Evolutionary conservation across 37 sponge, comb jelly and placozoan species (phyloP).

Genomic region (Theonella swinhoei): DNA sequence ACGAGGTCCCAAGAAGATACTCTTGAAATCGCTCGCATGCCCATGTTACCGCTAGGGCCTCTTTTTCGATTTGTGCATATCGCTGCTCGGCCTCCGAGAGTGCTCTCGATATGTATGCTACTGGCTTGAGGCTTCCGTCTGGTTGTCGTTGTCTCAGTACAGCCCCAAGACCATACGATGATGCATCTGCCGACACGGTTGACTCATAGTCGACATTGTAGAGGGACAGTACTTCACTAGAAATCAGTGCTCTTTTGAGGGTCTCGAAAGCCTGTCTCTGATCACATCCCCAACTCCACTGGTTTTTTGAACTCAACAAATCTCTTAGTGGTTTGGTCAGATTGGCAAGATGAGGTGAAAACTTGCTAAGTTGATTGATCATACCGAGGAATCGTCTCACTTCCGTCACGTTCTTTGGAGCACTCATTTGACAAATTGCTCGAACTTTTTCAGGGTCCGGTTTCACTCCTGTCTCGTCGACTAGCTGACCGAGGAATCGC

Average conservation of each 20-base stretch:
- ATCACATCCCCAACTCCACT: slow-evolving; percentile 21
- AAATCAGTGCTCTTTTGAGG: slow-evolving; percentile 13
- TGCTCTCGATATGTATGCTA: slow-evolving; percentile 8
- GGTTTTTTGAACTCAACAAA: neutral
- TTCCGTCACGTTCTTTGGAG: slow-evolving; percentile 6
- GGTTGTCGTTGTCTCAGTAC: slow-evolving; percentile 6
- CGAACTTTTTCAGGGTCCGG: slow-evolving; percentile 17
- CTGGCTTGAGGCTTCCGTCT: slow-evolving; percentile 10
- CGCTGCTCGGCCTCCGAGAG: slow-evolving; percentile 30
- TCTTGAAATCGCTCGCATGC: slow-evolving; percentile 30
- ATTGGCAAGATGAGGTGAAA: slow-evolving; percentile 12
- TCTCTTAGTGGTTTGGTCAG: slow-evolving; percentile 20
- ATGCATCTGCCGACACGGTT: slow-evolving; percentile 24
- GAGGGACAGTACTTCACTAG: neutral
- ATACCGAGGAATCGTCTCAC: slow-evolving; percentile 35
- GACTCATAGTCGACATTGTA: neutral
- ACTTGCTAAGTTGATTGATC: slow-evolving; percentile 32
- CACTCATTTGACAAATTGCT: slow-evolving; percentile 5
- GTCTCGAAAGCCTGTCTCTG: slow-evolving; percentile 3
- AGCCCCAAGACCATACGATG: slow-evolving; percentile 21
- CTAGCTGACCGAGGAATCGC: slow-evolving; percentile 33
- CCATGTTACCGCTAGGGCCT: slow-evolving; percentile 30
- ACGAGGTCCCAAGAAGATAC: neutral
- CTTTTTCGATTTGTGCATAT: slow-evolving; percentile 54
- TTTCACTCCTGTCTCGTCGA: slow-evolving; percentile 19